Base-by-base conservation (phyloP, 2,888 invertebrate genomes). In the Eupithecia inturbata region DNA sequence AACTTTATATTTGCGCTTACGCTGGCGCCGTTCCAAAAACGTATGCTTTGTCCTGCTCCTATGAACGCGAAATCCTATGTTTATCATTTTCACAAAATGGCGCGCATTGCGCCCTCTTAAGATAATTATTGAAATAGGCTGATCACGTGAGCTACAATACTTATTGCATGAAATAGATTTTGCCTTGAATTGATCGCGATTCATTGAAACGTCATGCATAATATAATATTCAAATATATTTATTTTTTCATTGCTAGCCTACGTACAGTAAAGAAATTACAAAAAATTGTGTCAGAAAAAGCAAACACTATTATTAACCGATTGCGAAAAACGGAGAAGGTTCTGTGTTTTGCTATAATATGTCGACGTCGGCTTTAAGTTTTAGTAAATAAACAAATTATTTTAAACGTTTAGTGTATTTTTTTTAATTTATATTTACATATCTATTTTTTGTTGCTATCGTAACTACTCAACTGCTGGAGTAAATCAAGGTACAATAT, bases 151-250 rank as follows among this genome's bases (percentile, higher is more conserved):
- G 78, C 49, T 22, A 53, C 73, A 74, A 81, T 75, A 77, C 74
- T 74, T 71, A 67, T 33, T 69, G 68, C 67, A 57, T 14, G 75
- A 77, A 84, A 87, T 84, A 81, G 81, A 79, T 81, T 82, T 86
- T 81, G 82, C 88, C 87, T 89, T 88, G 88, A 82, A 79, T 77
- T 77, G 79, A 83, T 81, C 72, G 70, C 75, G 68, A 69, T 33
- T 45, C 72, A 69, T 69, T 68, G 57, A 66, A n/a, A 45, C 67
- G 53, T 33, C 49, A 62, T n/a, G n/a, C n/a, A n/a, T n/a, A n/a
- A n/a, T 72, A 69, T 69, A 69, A 60, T 69, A 39, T 19, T n/a
- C 22, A n/a, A 64, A 31, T n/a, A 45, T 60, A 67, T 45, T 33
- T 53, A 36, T 45, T 22, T 3, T 39, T 64, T 33, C 19, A 36